phyloP scores from a whole-genome alignment of 2,113 vertebrate genomes.

The Myxocyprinus asiaticus region DNA sequence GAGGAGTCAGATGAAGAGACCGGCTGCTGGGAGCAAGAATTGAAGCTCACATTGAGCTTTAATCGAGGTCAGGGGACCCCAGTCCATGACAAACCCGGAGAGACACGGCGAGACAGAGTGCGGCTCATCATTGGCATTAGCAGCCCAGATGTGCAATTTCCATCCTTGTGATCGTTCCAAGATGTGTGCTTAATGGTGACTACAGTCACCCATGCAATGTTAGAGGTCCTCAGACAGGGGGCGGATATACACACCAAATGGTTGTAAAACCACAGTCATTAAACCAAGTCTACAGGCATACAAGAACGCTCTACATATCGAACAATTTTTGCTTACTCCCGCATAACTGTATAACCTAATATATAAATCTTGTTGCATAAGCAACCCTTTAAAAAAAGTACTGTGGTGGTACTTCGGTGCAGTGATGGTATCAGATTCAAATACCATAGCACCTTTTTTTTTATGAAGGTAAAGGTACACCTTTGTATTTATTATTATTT shows the following conservation, averaged over 20 bases:
- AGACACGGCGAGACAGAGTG: constrained; percentile 2
- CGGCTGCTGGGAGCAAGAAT: constrained; percentile 7
- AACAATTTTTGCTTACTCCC: constrained; percentile 7
- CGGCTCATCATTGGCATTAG: constrained; percentile 31
- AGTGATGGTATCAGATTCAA: too few species aligned
- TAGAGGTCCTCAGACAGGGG: constrained; percentile 36
- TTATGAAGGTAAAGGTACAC: too few species aligned
- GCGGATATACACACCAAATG: background rate
- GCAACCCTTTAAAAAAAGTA: background rate
- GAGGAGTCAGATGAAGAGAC: constrained; percentile 6
- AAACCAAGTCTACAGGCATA: background rate
- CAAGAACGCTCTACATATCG: background rate
- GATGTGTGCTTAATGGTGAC: constrained; percentile 37
- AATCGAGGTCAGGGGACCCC: constrained; percentile 43
- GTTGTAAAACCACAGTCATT: constrained; percentile 20
- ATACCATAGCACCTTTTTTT: too few species aligned
- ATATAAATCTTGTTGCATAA: background rate
- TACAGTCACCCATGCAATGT: constrained; percentile 10
- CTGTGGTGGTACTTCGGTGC: too few species aligned
- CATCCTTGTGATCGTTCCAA: constrained; percentile 32
- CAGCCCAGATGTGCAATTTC: constrained; percentile 15
- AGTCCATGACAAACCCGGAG: constrained; percentile 17
- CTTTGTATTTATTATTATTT: too few species aligned
- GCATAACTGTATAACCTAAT: background rate
- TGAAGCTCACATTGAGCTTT: constrained; percentile 38